phyloP scores from a whole-genome alignment of 2,888 invertebrate genomes.

The Melangyna quadrimaculata region DNA sequence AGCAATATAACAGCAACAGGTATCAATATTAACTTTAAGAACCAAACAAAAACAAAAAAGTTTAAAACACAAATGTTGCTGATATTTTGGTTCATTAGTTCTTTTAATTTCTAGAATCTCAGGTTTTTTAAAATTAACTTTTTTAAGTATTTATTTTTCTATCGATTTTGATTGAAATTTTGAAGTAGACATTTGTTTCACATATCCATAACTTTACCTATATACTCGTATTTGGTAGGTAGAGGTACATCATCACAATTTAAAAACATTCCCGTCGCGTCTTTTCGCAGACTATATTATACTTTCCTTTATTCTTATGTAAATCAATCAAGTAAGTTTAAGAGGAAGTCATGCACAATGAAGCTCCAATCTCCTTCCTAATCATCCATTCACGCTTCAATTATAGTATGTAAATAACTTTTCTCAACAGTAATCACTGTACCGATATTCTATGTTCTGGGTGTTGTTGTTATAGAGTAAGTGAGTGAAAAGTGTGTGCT shows the following conservation, averaged over 20 bases:
- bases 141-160: too few species aligned
- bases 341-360: constrained; percentile 14
- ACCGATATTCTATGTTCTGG: too few species aligned
- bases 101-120: too few species aligned
- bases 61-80: too few species aligned
- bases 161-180: neutral
- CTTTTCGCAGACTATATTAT: neutral
- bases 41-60: too few species aligned
- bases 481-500: neutral
- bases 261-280: neutral
- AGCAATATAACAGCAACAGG: too few species aligned
- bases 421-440: constrained; percentile 32
- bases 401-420: constrained; percentile 52
- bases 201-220: neutral
- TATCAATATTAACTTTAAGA: too few species aligned
- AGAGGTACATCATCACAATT: neutral
- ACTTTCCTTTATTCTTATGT: neutral
- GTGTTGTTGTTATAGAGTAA: neutral
- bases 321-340: constrained; percentile 14
- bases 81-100: too few species aligned
- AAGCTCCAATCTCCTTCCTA: constrained; percentile 23
- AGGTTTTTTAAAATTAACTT: too few species aligned
- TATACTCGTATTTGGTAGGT: too few species aligned
- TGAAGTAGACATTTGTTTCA: neutral
- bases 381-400: constrained; percentile 33